Conservation (phyloP, 2,797 vertebrate genomes). For the Anisognathus igniventris region DNA sequence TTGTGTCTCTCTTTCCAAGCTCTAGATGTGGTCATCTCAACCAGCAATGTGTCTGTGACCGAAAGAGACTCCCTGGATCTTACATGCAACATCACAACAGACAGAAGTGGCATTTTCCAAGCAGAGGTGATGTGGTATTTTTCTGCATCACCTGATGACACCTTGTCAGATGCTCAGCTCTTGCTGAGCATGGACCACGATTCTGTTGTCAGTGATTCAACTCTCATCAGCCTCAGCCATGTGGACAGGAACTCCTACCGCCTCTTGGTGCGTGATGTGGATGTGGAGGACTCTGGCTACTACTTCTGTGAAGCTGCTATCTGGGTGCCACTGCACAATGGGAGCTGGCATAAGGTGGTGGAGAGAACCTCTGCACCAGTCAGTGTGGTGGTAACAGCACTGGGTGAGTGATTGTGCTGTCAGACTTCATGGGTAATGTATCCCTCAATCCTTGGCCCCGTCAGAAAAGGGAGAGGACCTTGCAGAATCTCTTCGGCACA, state of each 20-base stretch:
- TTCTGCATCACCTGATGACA: slow-evolving; percentile 39
- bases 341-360: slow-evolving; percentile 84
- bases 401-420: slow-evolving; percentile 79
- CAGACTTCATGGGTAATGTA: background rate
- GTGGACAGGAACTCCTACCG: slow-evolving; percentile 76
- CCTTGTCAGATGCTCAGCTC: slow-evolving; percentile 67
- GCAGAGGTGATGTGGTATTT: slow-evolving; percentile 87
- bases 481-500: background rate
- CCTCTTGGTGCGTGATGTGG: slow-evolving; percentile 77
- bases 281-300: slow-evolving; percentile 75
- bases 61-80: slow-evolving; percentile 82
- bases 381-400: slow-evolving; percentile 76
- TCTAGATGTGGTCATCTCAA: slow-evolving; percentile 76
- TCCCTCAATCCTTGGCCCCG: background rate
- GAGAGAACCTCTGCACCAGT: slow-evolving; percentile 82
- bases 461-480: background rate
- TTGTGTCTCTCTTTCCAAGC: slow-evolving; percentile 74
- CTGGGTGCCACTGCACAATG: slow-evolving; percentile 79
- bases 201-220: slow-evolving; percentile 79
- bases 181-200: slow-evolving; percentile 80
- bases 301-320: slow-evolving; percentile 84
- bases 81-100: slow-evolving; percentile 80
- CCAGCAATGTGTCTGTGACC: slow-evolving; percentile 67
- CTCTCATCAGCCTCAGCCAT: slow-evolving; percentile 74
- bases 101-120: slow-evolving; percentile 75